phyloP scores from a whole-genome alignment of 2,888 invertebrate genomes.

The Pheosia tremula region DNA sequence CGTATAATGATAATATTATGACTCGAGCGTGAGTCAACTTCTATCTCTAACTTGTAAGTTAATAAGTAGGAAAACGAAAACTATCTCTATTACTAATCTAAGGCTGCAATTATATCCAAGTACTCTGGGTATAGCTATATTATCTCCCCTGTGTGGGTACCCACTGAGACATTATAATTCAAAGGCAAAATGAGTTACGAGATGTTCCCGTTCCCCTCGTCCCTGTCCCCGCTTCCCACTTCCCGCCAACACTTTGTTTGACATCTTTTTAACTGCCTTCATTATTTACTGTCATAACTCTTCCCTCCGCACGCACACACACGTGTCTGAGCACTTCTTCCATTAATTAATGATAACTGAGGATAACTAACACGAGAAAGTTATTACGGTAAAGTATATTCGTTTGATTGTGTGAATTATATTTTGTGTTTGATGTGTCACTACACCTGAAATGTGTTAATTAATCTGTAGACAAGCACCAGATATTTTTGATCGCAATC shows the following conservation, averaged over 20 bases:
- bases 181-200: background rate
- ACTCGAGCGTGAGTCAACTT: no score
- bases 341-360: conserved; percentile 31
- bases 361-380: conserved; percentile 25
- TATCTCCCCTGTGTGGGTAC: no score
- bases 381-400: conserved; percentile 19
- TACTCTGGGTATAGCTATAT: no score
- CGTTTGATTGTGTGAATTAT: conserved; percentile 5
- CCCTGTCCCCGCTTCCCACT: conserved; percentile 3
- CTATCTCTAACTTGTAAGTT: no score
- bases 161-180: background rate
- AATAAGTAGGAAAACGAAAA: no score
- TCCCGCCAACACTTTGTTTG: conserved; percentile 41
- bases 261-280: conserved; percentile 53
- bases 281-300: conserved; percentile 57
- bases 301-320: conserved; percentile 10
- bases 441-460: background rate
- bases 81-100: no score
- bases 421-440: conserved; percentile 2
- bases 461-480: background rate
- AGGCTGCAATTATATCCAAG: no score
- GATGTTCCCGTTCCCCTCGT: conserved; percentile 8
- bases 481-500: background rate
- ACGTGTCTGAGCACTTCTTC: conserved; percentile 1
- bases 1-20: no score